These are phyloP conservation scores for Aphodius granarius DNA, from an alignment of 2,888 invertebrate species.

Conservation along the genomic window DNA sequence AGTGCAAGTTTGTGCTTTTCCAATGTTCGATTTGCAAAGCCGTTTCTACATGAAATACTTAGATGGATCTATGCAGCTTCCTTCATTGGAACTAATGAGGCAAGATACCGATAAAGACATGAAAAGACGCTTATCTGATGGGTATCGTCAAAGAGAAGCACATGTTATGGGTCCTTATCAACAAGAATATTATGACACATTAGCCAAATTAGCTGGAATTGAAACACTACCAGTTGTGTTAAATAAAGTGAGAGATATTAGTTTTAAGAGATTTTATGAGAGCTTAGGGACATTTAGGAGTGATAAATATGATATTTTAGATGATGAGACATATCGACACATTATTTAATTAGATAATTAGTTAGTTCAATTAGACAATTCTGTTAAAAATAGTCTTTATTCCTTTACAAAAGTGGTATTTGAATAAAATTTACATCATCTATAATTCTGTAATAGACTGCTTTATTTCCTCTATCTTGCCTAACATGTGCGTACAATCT, in stretches of 20 bases:
- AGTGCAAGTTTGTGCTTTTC: constrained; percentile 66
- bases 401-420: background rate
- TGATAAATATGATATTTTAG: constrained; percentile 67
- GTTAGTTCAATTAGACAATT: background rate
- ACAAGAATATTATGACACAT: constrained; percentile 71
- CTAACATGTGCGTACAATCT: constrained; percentile 72
- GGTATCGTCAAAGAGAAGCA: constrained; percentile 69
- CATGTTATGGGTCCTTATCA: constrained; percentile 81
- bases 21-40: constrained; percentile 71
- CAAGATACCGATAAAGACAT: constrained; percentile 60
- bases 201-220: constrained; percentile 65
- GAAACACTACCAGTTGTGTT: constrained; percentile 66
- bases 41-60: constrained; percentile 64
- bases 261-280: constrained; percentile 60
- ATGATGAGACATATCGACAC: constrained; percentile 61
- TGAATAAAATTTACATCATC: constrained; percentile 60
- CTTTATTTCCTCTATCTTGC: constrained; percentile 63
- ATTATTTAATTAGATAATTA: background rate
- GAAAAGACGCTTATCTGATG: constrained; percentile 59
- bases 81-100: constrained; percentile 66
- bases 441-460: constrained; percentile 65
- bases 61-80: constrained; percentile 62
- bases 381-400: background rate
- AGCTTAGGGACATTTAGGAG: constrained; percentile 67
- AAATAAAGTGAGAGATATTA: constrained; percentile 69